Evolutionary conservation across 35 echinoderm and acorn worm species (phyloP), one percentile per base, ranked within the genome.

Genomic region (Anneissia japonica): DNA sequence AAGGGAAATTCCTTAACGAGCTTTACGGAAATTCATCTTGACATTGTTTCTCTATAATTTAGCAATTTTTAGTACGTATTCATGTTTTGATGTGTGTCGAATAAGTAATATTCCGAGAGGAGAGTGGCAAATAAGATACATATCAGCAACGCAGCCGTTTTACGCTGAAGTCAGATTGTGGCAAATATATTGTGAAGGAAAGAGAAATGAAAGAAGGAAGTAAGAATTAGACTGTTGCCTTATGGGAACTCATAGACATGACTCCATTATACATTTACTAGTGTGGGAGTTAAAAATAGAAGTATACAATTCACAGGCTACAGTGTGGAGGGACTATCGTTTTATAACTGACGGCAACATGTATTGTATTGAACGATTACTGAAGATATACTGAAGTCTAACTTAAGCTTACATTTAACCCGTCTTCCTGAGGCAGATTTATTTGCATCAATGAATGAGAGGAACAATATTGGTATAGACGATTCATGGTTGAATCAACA

Each of bases 111-210:
- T 64, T 64, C 51, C 51, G 51, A 64, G 51, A 64, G 51, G 51
- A 64, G 51, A 64, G 51, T 64, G 51, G 51, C 51, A 64, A 64
- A 64, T 64, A 64, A 64, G 51, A 64, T 64, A 64, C 51, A 64
- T 64, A 64, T 64, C 51, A 64, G 26, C 51, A 64, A 64, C 51
- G 51, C 51, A 64, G 51, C 51, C 51, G 51, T 64, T 64, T 23
- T 64, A 64, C 51, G 21, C 5, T 64, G 51, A 64, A 64, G 6
- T 64, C 51, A 23, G 9, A 64, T 64, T 64, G 51, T 26, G 2
- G 51, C 51, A 64, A 64, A 64, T 64, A 64, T 64, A 64, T 64
- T 64, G 51, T 64, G 19, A 64, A 64, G 10, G 51, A 64, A 64
- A 12, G 51, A 64, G 51, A 64, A 64, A 64, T 64, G 51, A 64